Evolutionary conservation across 2,113 vertebrate species (phyloP).

Genomic region (Macroglossus sobrinus): DNA sequence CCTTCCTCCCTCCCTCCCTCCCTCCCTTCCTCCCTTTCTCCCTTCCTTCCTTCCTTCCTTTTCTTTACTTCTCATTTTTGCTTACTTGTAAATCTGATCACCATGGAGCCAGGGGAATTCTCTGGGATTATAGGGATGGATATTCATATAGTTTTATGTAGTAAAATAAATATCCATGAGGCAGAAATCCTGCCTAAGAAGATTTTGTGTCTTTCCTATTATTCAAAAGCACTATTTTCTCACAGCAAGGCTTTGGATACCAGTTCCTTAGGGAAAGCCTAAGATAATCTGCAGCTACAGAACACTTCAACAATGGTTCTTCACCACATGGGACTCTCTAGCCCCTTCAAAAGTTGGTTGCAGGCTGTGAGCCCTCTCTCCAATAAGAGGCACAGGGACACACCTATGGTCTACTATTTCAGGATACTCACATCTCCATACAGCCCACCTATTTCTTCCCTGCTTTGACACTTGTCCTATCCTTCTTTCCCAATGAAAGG

Average conservation of each 20-base stretch:
- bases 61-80: background rate
- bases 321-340: background rate
- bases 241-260: background rate
- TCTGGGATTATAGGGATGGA: background rate
- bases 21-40: too few species aligned
- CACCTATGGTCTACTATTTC: background rate
- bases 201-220: background rate
- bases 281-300: background rate
- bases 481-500: background rate
- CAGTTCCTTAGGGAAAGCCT: background rate
- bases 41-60: too few species aligned
- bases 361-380: background rate
- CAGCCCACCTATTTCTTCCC: background rate
- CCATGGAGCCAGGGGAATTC: background rate
- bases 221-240: background rate
- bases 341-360: background rate
- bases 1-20: too few species aligned
- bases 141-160: background rate
- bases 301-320: background rate
- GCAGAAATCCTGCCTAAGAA: background rate
- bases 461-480: background rate
- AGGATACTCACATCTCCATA: background rate
- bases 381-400: background rate
- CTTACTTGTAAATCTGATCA: slow-evolving; percentile 21
- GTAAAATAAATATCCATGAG: background rate